Conservation (phyloP, 1,140 invertebrate genomes). For the Lasioglossum baleicum region DNA sequence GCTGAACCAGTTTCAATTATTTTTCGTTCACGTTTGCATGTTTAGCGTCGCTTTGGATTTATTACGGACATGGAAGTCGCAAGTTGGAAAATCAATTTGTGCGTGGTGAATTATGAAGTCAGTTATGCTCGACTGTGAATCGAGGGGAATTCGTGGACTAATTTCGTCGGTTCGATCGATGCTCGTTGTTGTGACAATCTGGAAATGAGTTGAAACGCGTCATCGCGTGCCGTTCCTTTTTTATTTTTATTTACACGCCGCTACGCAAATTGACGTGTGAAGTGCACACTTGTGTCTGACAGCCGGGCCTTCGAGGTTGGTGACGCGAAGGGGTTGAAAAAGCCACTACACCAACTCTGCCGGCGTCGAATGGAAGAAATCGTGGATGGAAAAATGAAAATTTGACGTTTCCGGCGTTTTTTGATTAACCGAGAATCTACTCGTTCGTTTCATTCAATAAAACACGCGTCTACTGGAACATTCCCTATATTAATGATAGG, state of each 20-base stretch:
- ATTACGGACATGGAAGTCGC: background rate
- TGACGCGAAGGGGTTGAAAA: conserved; percentile 28
- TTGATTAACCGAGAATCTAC: too few relatives aligned
- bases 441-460: too few relatives aligned
- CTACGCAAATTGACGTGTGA: conserved; percentile 76
- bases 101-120: background rate
- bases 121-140: background rate
- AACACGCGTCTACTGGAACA: too few relatives aligned
- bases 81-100: background rate
- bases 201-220: conserved; percentile 45
- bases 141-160: conserved; percentile 2
- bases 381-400: conserved; percentile 22
- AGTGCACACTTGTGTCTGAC: conserved; percentile 69
- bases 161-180: conserved; percentile 20
- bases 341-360: conserved; percentile 6
- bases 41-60: fast-evolving
- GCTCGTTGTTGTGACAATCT: conserved; percentile 25
- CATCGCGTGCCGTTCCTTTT: conserved; percentile 35
- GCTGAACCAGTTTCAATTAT: background rate
- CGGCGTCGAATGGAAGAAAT: conserved; percentile 12
- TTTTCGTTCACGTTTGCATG: too few relatives aligned
- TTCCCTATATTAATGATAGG: too few relatives aligned
- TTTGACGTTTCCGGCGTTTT: background rate
- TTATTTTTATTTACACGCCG: conserved; percentile 65
- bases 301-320: conserved; percentile 39